Evolutionary conservation across 2,888 invertebrate genomes (phyloP), one percentile per base, ranked within the genome.

Genomic region (Nomada fucata): DNA sequence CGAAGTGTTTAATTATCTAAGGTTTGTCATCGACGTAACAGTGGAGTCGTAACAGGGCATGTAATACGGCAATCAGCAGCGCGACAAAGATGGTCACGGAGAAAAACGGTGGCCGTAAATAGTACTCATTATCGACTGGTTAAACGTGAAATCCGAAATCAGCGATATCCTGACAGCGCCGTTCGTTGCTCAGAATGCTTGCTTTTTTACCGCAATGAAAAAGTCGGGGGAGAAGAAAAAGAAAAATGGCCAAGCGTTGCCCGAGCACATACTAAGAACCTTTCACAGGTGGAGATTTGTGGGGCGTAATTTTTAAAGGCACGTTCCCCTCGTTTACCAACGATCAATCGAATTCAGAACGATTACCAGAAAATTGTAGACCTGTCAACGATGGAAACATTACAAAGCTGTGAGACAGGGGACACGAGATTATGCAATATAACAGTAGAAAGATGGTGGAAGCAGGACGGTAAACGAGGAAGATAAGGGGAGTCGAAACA

Each of bases 91-190:
- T 81, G 76, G 76, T 36, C 70, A 76, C 53, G 44, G 26, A 36
- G 57, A 55, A 50, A 71, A 55, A 73, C 55, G 29, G 23, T 1
- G 7, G 2, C 76, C 83, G 53, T 82, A 82, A 82, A 67, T 75
- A 82, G 82, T 53, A 42, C 23, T 82, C 82, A 71, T 82, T 82
- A 82, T 82, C 76, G 64, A 80, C 60, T 59, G 82, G 83, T 82
- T 63, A 47, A 64, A 71, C 82, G 71, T 82, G 76, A 76, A 76
- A 68, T 68, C 70, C 76, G 53, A 82, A 76, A 63, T 76, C 65
- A 74, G 47, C 61, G 44, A 13, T 44, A 60, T 50, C 50, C 42
- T 23, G 57, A 50, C 65, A 59, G 60, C 50, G 44, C 65, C 61
- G 71, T 72, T 73, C 23, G 81, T 81, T 61, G 29, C 47, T 42